A percentile compares a stretch with the other conserved stretches of the same genome.
Evolutionary conservation across 2,888 invertebrate genomes (phyloP).

Genomic region (Epinotia bilunana): DNA sequence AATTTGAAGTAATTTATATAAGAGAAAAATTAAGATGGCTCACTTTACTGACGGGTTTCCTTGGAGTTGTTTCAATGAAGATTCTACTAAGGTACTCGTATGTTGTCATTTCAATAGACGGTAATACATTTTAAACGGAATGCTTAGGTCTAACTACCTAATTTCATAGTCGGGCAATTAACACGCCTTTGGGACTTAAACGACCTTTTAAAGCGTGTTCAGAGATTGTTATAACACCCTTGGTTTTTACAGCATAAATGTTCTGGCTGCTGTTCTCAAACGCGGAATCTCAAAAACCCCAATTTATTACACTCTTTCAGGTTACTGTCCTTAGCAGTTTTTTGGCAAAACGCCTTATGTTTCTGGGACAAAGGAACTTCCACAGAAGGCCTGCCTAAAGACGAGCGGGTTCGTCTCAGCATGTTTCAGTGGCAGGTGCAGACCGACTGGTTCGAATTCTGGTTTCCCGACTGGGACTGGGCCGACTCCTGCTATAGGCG

Average conservation of each 20-base stretch:
- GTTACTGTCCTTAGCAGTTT: neutral
- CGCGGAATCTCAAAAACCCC: neutral
- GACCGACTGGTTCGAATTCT: conserved; percentile 27
- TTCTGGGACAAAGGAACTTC: conserved; percentile 38
- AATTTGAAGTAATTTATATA: neutral
- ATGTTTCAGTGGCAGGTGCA: conserved; percentile 31
- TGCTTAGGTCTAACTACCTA: too few relatives aligned
- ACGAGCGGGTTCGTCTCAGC: neutral
- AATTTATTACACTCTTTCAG: conserved; percentile 1
- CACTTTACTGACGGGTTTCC: neutral
- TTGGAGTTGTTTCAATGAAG: neutral
- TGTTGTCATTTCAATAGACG: neutral
- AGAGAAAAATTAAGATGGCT: neutral
- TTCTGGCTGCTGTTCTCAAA: neutral
- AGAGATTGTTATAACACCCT: neutral
- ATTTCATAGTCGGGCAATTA: too few relatives aligned
- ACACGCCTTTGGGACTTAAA: neutral
- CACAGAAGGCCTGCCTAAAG: neutral
- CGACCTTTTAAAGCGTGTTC: neutral
- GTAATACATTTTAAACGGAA: too few relatives aligned
- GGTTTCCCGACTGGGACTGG: conserved; percentile 33
- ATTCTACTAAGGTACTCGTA: neutral
- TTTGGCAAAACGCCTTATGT: neutral
- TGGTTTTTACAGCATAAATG: too few relatives aligned
- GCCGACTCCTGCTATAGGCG: conserved; percentile 20